These are phyloP conservation scores for Laticauda laticaudata DNA, from an alignment of 2,113 vertebrate species.

Conservation along the genomic window DNA sequence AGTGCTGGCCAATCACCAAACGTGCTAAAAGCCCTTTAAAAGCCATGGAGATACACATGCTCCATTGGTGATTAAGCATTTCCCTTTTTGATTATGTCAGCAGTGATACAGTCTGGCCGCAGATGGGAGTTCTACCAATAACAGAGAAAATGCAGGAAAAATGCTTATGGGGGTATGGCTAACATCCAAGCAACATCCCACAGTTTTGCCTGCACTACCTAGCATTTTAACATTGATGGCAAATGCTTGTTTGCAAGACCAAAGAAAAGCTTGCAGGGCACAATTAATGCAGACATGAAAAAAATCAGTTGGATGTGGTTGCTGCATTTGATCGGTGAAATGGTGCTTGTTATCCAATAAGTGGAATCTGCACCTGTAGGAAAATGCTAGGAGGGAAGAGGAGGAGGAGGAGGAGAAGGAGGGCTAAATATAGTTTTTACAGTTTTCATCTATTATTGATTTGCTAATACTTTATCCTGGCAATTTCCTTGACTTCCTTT, in stretches of 20 bases:
- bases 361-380: background rate
- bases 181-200: background rate
- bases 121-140: background rate
- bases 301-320: background rate
- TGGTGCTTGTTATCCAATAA: background rate
- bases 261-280: background rate
- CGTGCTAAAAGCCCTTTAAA: background rate
- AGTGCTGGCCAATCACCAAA: background rate
- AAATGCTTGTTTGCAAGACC: background rate
- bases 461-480: rapidly evolving
- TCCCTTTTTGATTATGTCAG: background rate
- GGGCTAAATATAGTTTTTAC: constrained; percentile 26
- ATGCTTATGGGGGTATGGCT: background rate
- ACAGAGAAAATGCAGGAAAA: background rate
- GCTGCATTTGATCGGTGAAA: background rate
- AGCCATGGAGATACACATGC: background rate
- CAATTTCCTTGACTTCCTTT: rapidly evolving
- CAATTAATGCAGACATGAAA: background rate
- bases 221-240: background rate
- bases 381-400: background rate
- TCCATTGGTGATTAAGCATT: background rate
- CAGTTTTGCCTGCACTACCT: background rate
- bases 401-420: background rate
- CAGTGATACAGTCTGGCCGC: background rate
- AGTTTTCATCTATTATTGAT: background rate